phyloP scores from a whole-genome alignment of 1,140 invertebrate species.

The Diabrotica virgifera region DNA sequence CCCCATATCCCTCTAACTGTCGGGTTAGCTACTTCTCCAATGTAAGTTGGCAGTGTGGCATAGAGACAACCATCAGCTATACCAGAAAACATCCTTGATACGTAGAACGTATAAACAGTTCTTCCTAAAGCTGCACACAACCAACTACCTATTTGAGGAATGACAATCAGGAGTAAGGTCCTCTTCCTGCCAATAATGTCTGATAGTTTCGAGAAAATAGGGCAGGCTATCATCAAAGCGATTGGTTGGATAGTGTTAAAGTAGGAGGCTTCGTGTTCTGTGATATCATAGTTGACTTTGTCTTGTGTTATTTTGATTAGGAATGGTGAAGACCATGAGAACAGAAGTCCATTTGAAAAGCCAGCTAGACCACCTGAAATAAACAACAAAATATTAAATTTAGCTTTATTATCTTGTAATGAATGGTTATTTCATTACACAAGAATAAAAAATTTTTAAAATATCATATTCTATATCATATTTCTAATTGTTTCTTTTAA shows the following conservation, averaged over 20 bases:
- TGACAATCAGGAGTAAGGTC: slow-evolving; percentile 25
- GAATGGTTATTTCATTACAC: no score
- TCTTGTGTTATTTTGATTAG: slow-evolving; percentile 18
- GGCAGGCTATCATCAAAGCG: slow-evolving; percentile 15
- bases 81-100: slow-evolving; percentile 33
- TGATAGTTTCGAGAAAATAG: slow-evolving; percentile 25
- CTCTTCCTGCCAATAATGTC: slow-evolving; percentile 32
- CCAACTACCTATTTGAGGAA: slow-evolving; percentile 29
- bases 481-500: no score
- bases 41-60: slow-evolving; percentile 53
- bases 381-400: no score
- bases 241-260: slow-evolving; percentile 14
- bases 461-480: no score
- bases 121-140: slow-evolving; percentile 26
- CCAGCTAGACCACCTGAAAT: slow-evolving; percentile 7
- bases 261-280: slow-evolving; percentile 18
- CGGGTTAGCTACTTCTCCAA: slow-evolving; percentile 63
- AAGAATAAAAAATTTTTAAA: no score
- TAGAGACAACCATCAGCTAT: slow-evolving; percentile 38
- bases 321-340: slow-evolving; percentile 26
- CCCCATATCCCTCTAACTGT: slow-evolving; percentile 59
- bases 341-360: slow-evolving; percentile 17
- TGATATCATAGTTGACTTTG: slow-evolving; percentile 24
- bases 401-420: no score
- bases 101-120: slow-evolving; percentile 28